Base-by-base conservation (phyloP, 2,113 vertebrate species). In the Petrocephalus zakoni region DNA sequence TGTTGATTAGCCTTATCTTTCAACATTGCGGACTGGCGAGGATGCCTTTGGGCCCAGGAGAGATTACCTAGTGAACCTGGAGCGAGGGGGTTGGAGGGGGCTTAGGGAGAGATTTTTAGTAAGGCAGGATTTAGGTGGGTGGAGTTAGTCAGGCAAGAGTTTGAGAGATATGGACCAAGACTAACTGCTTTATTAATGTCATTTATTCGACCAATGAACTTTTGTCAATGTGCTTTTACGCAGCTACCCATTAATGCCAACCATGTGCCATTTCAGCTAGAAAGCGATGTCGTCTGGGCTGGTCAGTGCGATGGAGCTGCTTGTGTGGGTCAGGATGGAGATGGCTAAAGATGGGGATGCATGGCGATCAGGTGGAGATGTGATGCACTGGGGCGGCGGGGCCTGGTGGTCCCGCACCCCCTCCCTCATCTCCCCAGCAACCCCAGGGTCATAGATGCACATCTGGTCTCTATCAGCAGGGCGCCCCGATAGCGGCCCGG, bases 1-100 rank as follows among this genome's bases (percentile, higher is more conserved):
- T 87, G 22, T 17, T 15, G 87, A 92, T 92, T 90, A 91, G 93
- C 90, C 91, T 88, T 83, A 21, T 91, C 87, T 93, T 90, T 93
- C 91, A 90, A 22, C 68, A 83, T 49, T 13, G 17, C 88, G 72
- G 72, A 53, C 22, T 78, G 68, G 86, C 11, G 22, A 22, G 68
- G 72, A 87, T 51, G n/a, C 87, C 86, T 87, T 64, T 64, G 37
- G 58, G 3, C 53, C 64, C 72, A n/a, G 86, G 49, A 88, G 17
- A 87, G 61, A 51, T 87, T 68, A 87, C 58, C 86, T 49, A 22
- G 34, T 87, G 53, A 58, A 42, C 29, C 53, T 42, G 34, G 55
- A 8, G 46, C 37, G 2, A 8, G 47, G 51, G 17, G 68, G 68
- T 15, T 37, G 19, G 19, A 42, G 47, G 49, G 17, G 68, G 13